Percentiles rank a stretch among this genome's conserved stretches.
Evolutionary conservation across 2,113 vertebrate species (phyloP).

Genomic region (Plecotus auritus): DNA sequence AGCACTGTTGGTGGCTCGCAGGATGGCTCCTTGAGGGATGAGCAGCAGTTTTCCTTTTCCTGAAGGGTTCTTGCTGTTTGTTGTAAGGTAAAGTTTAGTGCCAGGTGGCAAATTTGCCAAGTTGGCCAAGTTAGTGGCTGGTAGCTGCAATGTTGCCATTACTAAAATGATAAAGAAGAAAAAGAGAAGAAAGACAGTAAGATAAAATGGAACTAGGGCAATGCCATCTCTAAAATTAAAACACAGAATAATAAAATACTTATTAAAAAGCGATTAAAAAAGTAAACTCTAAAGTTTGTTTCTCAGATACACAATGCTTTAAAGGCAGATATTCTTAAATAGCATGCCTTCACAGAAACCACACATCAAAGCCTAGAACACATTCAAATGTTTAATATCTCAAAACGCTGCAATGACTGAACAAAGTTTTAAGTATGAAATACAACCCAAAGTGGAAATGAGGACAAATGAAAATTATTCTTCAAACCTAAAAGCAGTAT

Average conservation of each 20-base stretch:
- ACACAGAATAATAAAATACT: slow-evolving; percentile 19
- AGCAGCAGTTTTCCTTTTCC: slow-evolving; percentile 98
- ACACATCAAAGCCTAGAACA: not conserved
- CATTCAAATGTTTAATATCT: not conserved
- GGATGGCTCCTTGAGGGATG: slow-evolving; percentile 97
- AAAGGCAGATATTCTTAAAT: not conserved
- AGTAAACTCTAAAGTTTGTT: not conserved
- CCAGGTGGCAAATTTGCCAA: slow-evolving; percentile 96
- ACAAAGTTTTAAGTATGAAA: not conserved
- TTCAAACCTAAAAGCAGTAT: not conserved
- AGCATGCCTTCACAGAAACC: not conserved
- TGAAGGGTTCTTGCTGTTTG: slow-evolving; percentile 98
- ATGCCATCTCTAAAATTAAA: slow-evolving; percentile 8
- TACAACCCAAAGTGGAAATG: not conserved
- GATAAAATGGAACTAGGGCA: not conserved
- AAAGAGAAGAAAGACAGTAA: not conserved
- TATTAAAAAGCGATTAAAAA: not conserved
- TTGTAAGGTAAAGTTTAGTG: slow-evolving; percentile 98
- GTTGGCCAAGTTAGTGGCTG: slow-evolving; percentile 97
- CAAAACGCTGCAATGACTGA: not conserved
- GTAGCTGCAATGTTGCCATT: slow-evolving; percentile 97
- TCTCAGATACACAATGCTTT: not conserved
- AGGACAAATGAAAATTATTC: not conserved
- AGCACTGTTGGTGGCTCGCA: slow-evolving; percentile 90
- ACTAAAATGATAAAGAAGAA: slow-evolving; percentile 79